Evolutionary conservation across 2,888 invertebrate species (phyloP), one percentile per base, ranked within the genome.

Genomic region (Hyposoter dolosus): DNA sequence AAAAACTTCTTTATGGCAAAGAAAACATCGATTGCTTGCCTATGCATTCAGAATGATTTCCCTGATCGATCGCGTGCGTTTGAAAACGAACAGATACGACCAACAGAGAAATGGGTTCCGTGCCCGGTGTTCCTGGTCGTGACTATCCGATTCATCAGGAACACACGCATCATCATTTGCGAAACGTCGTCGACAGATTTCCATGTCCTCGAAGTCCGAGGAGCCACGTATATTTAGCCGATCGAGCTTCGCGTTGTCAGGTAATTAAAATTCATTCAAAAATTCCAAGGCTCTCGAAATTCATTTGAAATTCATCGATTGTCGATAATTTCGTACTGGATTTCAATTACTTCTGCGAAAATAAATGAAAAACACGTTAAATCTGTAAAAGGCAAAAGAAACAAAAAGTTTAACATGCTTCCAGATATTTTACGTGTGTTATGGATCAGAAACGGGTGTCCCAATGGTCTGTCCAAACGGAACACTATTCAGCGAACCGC

Each of bases 381-480:
- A 53, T n/a, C n/a, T 19, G n/a, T 53, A 17, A n/a, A 12, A 63
- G 32, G 17, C 15, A 47, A 40, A 43, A 69, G 23, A 47, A 69
- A 17, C 17, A 47, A 69, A 47, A 47, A 9, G 9, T 19, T 19
- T 40, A 2, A 28, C 28, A 12, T 60, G 12, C 47, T 43, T 50
- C 3, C 88, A 93, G 93, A 91, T 93, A 43, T 93, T 93, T 85
- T 93, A 92, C 88, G 91, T 93, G n/a, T 93, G 93, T 84, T 91
- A 90, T 45, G 93, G 92, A 35, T 90, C 90, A 47, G 92, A 92
- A 5, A 90, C 89, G 0, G 93, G 92, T 19, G 92, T 92, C 23
- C 91, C 93, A 10, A 92, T 93, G 93, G 88, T 92, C 47, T 93
- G 93, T 87, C 93, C 93, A 19, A 93, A 93, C 85, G 93, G 93